Conservation (phyloP, 2,113 vertebrate genomes). For the Gracilinanus agilis region DNA sequence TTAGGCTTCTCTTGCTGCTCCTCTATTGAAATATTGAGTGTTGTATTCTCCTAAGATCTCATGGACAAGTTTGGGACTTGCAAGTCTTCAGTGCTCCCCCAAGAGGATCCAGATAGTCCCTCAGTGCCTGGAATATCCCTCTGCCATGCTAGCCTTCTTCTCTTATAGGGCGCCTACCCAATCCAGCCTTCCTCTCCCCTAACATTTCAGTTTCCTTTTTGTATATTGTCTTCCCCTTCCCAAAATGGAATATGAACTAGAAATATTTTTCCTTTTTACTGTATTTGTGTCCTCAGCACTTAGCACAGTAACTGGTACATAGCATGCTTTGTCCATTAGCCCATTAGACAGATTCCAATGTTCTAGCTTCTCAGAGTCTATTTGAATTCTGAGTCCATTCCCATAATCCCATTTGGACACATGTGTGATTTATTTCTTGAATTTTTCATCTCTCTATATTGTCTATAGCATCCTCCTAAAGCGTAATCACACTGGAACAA, state of each 20-base stretch:
- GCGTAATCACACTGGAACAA: not conserved
- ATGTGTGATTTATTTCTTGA: not conserved
- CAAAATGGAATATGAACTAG: not conserved
- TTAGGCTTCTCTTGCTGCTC: too few species aligned
- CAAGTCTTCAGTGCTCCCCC: too few species aligned
- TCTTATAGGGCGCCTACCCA: not conserved
- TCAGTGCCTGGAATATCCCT: not conserved
- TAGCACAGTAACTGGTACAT: not conserved
- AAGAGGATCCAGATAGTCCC: too few species aligned
- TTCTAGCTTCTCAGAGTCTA: not conserved
- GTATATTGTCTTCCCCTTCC: not conserved
- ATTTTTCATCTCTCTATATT: not conserved
- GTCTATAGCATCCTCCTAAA: not conserved
- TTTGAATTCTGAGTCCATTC: not conserved
- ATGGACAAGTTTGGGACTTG: too few species aligned
- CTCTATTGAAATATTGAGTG: too few species aligned
- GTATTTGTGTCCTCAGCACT: not conserved
- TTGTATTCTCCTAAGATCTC: too few species aligned
- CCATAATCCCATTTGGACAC: not conserved
- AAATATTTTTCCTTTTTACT: not conserved
- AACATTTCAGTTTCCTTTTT: not conserved
- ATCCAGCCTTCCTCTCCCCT: not conserved
- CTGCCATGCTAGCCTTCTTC: not conserved
- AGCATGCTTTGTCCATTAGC: not conserved
- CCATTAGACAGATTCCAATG: not conserved